These are phyloP conservation scores for Helobdella robusta DNA, from an alignment of 2,888 invertebrate genomes.

Conservation along the genomic window DNA sequence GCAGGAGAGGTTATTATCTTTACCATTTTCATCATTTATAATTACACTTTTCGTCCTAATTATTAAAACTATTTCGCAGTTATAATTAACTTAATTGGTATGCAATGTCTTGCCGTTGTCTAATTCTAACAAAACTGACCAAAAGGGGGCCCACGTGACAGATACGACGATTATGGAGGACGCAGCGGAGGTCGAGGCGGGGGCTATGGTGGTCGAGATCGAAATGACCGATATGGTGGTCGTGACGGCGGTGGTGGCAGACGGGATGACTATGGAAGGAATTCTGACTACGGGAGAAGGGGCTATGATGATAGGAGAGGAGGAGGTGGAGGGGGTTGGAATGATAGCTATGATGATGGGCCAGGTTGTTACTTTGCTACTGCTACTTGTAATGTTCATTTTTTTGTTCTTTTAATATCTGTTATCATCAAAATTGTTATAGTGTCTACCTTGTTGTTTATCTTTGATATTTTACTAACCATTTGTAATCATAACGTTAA, in stretches of 20 bases:
- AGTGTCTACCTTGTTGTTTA: neutral
- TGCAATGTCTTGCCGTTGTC: too few species aligned
- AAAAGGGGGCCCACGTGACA: constrained; percentile 2
- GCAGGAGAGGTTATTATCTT: neutral
- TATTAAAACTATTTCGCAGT: too few species aligned
- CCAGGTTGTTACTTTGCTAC: neutral
- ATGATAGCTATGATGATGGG: neutral
- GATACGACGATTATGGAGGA: constrained; percentile 1
- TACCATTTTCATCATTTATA: neutral
- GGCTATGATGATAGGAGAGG: constrained; percentile 17
- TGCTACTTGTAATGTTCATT: neutral
- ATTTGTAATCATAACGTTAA: neutral
- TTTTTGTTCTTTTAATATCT: neutral
- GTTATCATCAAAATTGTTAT: neutral
- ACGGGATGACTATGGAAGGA: constrained; percentile 4
- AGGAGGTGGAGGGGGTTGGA: constrained; percentile 12
- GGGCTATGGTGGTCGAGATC: neutral
- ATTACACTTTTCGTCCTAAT: too few species aligned
- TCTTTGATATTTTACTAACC: neutral
- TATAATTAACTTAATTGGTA: too few species aligned
- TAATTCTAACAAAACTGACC: too few species aligned
- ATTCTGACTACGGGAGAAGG: constrained; percentile 12
- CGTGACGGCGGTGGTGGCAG: constrained; percentile 2
- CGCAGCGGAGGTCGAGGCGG: constrained; percentile 12
- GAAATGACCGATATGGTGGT: neutral